Evolutionary conservation across 2,113 vertebrate species (phyloP).

Genomic region (Equus przewalskii): DNA sequence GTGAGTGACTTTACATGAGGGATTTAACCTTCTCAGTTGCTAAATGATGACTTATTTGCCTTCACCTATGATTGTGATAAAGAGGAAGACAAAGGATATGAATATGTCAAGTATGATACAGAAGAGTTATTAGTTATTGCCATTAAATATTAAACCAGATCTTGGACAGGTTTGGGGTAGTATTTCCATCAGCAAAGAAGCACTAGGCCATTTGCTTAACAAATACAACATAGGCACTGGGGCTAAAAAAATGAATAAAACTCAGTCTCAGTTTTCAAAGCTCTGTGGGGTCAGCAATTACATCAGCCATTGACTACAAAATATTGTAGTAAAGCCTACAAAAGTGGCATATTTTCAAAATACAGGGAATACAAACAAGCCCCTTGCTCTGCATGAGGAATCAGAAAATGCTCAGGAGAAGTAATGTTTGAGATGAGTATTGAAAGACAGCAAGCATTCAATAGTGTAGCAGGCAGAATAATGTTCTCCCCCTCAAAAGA

Average conservation of each 20-base stretch:
- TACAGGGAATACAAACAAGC: background rate
- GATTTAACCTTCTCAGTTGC: background rate
- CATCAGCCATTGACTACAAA: background rate
- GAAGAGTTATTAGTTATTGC: background rate
- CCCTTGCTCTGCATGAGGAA: background rate
- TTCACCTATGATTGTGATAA: background rate
- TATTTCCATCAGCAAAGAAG: background rate
- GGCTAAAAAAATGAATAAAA: background rate
- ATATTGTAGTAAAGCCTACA: background rate
- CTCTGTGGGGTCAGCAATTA: background rate
- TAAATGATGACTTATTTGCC: background rate
- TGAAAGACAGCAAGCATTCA: background rate
- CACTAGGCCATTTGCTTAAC: background rate
- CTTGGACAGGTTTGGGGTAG: background rate
- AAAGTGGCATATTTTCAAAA: background rate
- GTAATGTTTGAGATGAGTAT: background rate
- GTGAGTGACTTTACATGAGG: background rate
- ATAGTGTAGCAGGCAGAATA: background rate
- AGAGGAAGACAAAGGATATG: background rate
- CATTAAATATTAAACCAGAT: background rate
- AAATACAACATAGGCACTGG: too few species aligned
- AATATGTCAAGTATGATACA: background rate
- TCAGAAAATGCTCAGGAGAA: background rate
- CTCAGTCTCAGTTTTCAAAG: background rate
- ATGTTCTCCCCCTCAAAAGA: background rate